Percentiles rank a stretch among this genome's conserved stretches.
phyloP scores from a whole-genome alignment of 2,888 invertebrate species.

The Xylota segnis region DNA sequence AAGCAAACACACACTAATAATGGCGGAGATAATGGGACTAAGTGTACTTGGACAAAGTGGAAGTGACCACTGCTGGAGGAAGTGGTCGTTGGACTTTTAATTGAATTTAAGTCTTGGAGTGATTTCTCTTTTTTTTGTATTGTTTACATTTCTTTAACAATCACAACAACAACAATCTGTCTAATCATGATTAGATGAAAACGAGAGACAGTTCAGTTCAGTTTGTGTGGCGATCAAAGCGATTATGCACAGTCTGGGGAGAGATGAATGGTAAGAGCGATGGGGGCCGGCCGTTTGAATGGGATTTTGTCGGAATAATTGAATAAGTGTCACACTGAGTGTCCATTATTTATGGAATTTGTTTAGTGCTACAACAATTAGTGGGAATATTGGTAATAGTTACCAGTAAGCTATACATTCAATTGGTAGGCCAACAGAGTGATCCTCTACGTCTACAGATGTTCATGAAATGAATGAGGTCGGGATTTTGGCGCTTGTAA shows the following conservation, averaged over 20 bases:
- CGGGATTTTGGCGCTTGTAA: too few species aligned
- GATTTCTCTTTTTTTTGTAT: slow-evolving; percentile 19
- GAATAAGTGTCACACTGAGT: background rate
- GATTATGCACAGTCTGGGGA: background rate
- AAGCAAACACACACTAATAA: slow-evolving; percentile 59
- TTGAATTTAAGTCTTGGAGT: slow-evolving; percentile 37
- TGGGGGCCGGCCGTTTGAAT: background rate
- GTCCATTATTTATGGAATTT: background rate
- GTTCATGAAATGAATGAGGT: too few species aligned
- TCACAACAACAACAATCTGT: slow-evolving; percentile 8
- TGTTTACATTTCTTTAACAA: slow-evolving; percentile 3
- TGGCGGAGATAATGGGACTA: slow-evolving; percentile 57
- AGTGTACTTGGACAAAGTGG: slow-evolving; percentile 61
- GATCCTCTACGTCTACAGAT: too few species aligned
- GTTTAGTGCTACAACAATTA: background rate
- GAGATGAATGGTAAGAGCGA: background rate
- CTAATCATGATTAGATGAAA: slow-evolving; percentile 33
- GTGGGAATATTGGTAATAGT: background rate
- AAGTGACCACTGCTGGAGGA: slow-evolving; percentile 67
- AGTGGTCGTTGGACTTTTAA: slow-evolving; percentile 57
- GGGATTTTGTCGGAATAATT: background rate
- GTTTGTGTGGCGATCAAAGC: background rate
- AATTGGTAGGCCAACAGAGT: too few species aligned
- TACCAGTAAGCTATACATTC: too few species aligned
- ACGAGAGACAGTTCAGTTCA: slow-evolving; percentile 7